Conservation (phyloP, 2,113 vertebrate genomes). For the Notiomystis cincta region DNA sequence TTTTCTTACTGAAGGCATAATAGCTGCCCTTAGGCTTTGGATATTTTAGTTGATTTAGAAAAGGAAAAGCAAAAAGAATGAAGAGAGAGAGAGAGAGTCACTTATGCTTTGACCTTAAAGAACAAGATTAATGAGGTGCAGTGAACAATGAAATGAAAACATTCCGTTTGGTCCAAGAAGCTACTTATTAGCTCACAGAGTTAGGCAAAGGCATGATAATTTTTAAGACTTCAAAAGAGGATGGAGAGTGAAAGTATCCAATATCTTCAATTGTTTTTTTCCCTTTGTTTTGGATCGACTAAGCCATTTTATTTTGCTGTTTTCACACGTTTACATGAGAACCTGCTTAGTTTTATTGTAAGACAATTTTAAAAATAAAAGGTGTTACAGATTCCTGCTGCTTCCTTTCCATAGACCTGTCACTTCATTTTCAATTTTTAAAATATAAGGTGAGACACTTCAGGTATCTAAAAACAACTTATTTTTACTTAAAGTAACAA, state of each 20-base stretch:
- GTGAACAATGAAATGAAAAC: constrained; percentile 12
- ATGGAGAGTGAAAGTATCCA: neutral
- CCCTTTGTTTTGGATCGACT: neutral
- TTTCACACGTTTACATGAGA: neutral
- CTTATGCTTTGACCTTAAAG: constrained; percentile 22
- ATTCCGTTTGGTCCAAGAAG: neutral
- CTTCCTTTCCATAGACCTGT: neutral
- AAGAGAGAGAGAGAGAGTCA: neutral
- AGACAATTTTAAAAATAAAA: neutral
- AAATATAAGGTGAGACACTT: neutral
- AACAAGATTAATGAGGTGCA: constrained; percentile 42
- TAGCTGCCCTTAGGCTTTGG: constrained; percentile 18
- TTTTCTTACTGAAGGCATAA: constrained; percentile 40
- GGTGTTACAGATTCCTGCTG: neutral
- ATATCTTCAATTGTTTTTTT: neutral
- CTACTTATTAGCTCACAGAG: neutral
- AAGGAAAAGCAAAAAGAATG: neutral
- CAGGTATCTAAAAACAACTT: neutral
- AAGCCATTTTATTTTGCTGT: neutral
- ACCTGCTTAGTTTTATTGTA: neutral
- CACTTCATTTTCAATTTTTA: neutral
- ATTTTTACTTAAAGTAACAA: neutral
- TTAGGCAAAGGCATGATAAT: neutral
- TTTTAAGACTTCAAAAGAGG: neutral
- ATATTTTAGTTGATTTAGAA: constrained; percentile 29